phyloP scores from a whole-genome alignment of 2,888 invertebrate species.

The Pollenia amentaria region DNA sequence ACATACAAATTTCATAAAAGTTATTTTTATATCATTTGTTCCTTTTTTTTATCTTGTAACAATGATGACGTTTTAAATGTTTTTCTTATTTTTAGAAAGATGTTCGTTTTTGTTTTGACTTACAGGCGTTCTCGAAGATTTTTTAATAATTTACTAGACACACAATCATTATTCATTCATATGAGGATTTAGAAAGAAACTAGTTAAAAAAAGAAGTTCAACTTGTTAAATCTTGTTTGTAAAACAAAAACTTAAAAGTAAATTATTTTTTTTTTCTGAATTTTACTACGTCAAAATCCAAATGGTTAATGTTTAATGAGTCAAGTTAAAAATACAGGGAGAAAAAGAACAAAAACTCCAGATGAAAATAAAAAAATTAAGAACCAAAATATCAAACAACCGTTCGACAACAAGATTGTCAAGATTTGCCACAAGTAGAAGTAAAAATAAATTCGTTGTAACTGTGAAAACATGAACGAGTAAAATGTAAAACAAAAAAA shows the following conservation, averaged over 20 bases:
- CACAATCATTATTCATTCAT: constrained; percentile 56
- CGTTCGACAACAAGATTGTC: constrained; percentile 59
- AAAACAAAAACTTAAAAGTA: neutral
- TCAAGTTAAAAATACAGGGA: neutral
- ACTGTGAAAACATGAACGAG: constrained; percentile 41
- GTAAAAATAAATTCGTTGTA: constrained; percentile 23
- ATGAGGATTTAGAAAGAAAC: constrained; percentile 6
- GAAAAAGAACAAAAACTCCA: neutral
- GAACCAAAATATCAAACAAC: constrained; percentile 51
- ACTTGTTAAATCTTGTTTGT: constrained; percentile 31
- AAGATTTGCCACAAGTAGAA: constrained; percentile 40
- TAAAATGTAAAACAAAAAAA: neutral
- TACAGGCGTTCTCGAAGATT: no score
- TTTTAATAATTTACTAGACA: constrained; percentile 28
- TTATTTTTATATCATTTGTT: no score
- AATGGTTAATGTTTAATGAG: constrained; percentile 36
- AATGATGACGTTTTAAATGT: no score
- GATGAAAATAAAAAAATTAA: neutral
- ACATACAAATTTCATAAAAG: no score
- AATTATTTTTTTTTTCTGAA: neutral
- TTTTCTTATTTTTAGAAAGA: no score
- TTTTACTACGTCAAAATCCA: neutral
- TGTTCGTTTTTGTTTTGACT: no score
- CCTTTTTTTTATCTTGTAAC: no score
- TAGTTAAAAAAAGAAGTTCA: constrained; percentile 8